Evolutionary conservation across 2,888 invertebrate species (phyloP).

Genomic region (Xestia xanthographa): DNA sequence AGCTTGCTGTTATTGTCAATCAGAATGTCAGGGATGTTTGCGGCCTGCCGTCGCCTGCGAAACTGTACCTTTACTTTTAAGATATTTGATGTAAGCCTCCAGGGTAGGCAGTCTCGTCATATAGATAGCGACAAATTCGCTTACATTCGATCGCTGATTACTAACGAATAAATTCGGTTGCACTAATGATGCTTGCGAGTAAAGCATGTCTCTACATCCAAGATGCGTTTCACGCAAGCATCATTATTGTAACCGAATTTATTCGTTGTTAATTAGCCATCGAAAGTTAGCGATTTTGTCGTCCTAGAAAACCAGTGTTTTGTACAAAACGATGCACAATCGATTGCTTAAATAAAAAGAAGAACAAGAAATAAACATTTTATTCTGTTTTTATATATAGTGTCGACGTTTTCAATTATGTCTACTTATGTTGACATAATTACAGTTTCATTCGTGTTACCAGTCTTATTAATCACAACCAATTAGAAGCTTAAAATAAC

Average conservation of each 20-base stretch:
- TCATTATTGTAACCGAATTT: too few species aligned
- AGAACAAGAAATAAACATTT: not conserved
- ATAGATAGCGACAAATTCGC: too few species aligned
- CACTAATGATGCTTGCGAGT: too few species aligned
- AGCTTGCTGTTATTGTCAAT: not conserved
- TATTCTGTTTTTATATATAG: not conserved
- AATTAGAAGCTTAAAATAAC: conserved; percentile 13
- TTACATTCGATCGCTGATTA: too few species aligned
- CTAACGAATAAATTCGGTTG: too few species aligned
- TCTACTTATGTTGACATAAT: conserved; percentile 15
- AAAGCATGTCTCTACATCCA: too few species aligned
- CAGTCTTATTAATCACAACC: conserved; percentile 18
- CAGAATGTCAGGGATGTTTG: not conserved
- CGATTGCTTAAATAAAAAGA: not conserved
- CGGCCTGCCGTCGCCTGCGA: not conserved
- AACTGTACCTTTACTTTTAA: not conserved
- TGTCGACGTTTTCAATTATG: conserved; percentile 1
- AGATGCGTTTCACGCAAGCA: too few species aligned
- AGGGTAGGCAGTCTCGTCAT: too few species aligned
- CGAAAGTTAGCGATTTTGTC: too few species aligned
- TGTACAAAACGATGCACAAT: too few species aligned
- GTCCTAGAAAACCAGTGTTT: not conserved
- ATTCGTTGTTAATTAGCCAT: too few species aligned
- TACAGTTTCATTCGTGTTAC: conserved; percentile 20
- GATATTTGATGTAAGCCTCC: not conserved